Base-by-base conservation (phyloP, 2,113 vertebrate genomes). In the Xyliphius kryptos region DNA sequence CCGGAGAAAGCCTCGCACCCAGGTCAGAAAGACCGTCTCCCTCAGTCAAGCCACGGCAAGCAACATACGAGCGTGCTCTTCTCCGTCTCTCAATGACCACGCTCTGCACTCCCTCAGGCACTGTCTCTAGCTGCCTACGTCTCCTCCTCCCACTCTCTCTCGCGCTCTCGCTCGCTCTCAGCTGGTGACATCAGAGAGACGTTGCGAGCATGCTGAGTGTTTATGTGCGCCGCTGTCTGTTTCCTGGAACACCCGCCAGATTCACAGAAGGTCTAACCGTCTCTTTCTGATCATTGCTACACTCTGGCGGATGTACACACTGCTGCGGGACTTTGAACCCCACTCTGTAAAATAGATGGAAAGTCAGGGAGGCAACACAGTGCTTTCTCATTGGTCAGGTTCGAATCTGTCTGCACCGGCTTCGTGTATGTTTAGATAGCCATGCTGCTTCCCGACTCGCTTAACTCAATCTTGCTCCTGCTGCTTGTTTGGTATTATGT, bases 161-260 rank as follows among this genome's bases (percentile, higher is more conserved):
- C 38, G 2, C 56, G 41, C 63, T 36, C 53, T 16, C 58, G 13
- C 71, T 62, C 68, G 61, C 69, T 19, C 61, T 61, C 69, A 56
- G 71, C 69, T 65, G 38, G 75, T 84, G 84, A 85, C 83, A 85
- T 88, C 84, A 86, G 76, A 87, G 79, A 75, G 78, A 79, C 77
- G 82, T 84, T 80, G 86, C 79, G 79, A 82, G 84, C 85, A 83
- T 79, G 82, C 81, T 56, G 80, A 83, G 75, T 81, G 80, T 84
- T 81, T 84, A 74, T 82, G 80, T 52, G 76, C 71, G 74, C 74
- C 73, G 74, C 70, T 77, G 78, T 72, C 66, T 64, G 59, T 55
- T 69, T 78, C 73, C 77, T 77, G 77, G 73, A 75, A 73, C 66
- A 54, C 64, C 15, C 59, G 70, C 55, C 59, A 61, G 59, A 68